These are phyloP conservation scores for Chrysodeixis includens DNA, from an alignment of 2,888 invertebrate species.

Conservation along the genomic window DNA sequence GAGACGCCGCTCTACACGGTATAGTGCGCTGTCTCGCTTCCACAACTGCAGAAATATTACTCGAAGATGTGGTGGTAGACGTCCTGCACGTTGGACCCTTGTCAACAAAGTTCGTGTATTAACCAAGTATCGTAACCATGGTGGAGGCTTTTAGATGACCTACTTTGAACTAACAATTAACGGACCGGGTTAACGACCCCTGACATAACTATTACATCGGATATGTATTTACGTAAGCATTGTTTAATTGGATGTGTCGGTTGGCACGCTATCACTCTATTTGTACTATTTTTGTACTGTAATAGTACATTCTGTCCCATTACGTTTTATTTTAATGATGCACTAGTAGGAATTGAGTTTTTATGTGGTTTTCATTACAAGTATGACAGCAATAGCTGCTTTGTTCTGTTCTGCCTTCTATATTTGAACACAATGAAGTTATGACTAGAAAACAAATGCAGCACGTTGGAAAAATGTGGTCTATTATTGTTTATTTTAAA, in stretches of 20 bases:
- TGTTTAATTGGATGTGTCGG: conserved; percentile 54
- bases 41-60: no score
- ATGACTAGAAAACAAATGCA: no score
- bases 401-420: neutral
- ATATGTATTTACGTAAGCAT: conserved; percentile 51
- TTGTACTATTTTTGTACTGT: conserved; percentile 34
- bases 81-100: conserved; percentile 66
- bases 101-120: conserved; percentile 71
- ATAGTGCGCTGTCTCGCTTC: no score
- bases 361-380: neutral
- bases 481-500: no score
- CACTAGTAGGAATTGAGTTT: conserved; percentile 3
- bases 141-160: conserved; percentile 64
- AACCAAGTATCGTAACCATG: conserved; percentile 55
- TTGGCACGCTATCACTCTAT: conserved; percentile 48
- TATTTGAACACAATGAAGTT: neutral
- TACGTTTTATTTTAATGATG: conserved; percentile 20
- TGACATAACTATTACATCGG: conserved; percentile 54
- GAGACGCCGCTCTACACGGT: no score
- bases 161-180: conserved; percentile 64
- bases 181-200: conserved; percentile 49
- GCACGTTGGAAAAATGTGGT: no score
- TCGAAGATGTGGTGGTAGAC: no score
- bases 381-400: neutral
- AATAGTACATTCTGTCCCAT: conserved; percentile 40